These are phyloP conservation scores for Actinernus sp. DNA, from an alignment of 92 coral and sea anemone species.

Conservation along the genomic window DNA sequence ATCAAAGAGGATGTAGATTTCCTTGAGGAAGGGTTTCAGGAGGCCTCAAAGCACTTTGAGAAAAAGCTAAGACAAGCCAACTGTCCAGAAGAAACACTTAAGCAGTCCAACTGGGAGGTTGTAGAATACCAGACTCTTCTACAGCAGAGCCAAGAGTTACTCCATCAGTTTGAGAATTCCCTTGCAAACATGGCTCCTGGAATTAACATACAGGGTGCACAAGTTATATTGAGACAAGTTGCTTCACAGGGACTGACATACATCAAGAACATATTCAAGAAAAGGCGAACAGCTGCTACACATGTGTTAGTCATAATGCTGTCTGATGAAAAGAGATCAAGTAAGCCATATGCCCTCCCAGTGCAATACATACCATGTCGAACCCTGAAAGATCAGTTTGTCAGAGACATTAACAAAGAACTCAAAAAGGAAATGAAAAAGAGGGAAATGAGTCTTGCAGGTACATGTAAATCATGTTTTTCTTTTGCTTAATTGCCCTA, in stretches of 20 bases:
- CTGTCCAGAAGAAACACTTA: constrained; percentile 43
- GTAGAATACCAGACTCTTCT: too few relatives aligned
- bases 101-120: constrained; percentile 51
- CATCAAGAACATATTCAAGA: constrained; percentile 40
- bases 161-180: constrained; percentile 5
- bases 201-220: not conserved
- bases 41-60: not conserved
- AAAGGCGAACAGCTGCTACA: constrained; percentile 34
- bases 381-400: constrained; percentile 38
- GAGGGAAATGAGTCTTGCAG: constrained; percentile 36
- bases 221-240: constrained; percentile 1
- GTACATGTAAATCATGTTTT: too few relatives aligned
- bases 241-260: constrained; percentile 5
- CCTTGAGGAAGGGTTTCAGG: not conserved
- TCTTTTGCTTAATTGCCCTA: too few relatives aligned
- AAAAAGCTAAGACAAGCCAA: constrained; percentile 35
- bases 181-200: constrained; percentile 15
- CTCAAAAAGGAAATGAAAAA: constrained; percentile 49
- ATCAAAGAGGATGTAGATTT: not conserved
- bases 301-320: constrained; percentile 61
- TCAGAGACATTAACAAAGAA: constrained; percentile 23
- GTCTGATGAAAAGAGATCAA: constrained; percentile 40
- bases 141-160: constrained; percentile 41
- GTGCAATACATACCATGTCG: constrained; percentile 33
- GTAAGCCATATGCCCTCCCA: constrained; percentile 65